Percentiles rank a stretch among this genome's conserved stretches.
Evolutionary conservation across 2,888 invertebrate genomes (phyloP).

Genomic region (Lamellibrachia satsuma): DNA sequence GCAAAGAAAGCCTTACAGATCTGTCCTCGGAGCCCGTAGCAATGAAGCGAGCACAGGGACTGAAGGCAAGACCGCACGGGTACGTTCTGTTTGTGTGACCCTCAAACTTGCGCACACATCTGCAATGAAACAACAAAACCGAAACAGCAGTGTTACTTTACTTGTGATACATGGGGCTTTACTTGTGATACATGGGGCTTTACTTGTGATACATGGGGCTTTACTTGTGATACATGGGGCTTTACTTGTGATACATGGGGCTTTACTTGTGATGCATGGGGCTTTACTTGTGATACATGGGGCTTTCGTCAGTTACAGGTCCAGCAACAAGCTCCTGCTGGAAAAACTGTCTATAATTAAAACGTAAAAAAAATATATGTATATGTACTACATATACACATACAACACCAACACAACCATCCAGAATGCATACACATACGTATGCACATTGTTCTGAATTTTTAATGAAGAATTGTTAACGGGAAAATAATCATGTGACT

Average conservation of each 20-base stretch:
- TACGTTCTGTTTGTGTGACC: constrained; percentile 58
- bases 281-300: not conserved
- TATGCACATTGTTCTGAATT: too few species aligned
- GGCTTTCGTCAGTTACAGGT: not conserved
- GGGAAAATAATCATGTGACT: too few species aligned
- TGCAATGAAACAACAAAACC: constrained; percentile 21
- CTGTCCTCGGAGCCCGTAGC: constrained; percentile 64
- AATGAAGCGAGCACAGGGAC: constrained; percentile 63
- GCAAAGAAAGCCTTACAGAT: constrained; percentile 31
- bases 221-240: too few species aligned
- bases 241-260: too few species aligned
- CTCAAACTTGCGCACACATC: constrained; percentile 58
- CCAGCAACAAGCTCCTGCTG: not conserved
- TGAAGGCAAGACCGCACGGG: constrained; percentile 60
- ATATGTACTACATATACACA: not conserved
- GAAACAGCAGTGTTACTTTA: not conserved
- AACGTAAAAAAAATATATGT: not conserved
- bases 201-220: too few species aligned
- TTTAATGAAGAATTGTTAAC: too few species aligned
- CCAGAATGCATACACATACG: not conserved
- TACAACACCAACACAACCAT: not conserved
- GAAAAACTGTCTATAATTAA: not conserved
- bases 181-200: too few species aligned
- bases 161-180: not conserved
- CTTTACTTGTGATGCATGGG: not conserved